Evolutionary conservation across 2,888 invertebrate species (phyloP), one percentile per base, ranked within the genome.

Genomic region (Meiosimyza platycephala): DNA sequence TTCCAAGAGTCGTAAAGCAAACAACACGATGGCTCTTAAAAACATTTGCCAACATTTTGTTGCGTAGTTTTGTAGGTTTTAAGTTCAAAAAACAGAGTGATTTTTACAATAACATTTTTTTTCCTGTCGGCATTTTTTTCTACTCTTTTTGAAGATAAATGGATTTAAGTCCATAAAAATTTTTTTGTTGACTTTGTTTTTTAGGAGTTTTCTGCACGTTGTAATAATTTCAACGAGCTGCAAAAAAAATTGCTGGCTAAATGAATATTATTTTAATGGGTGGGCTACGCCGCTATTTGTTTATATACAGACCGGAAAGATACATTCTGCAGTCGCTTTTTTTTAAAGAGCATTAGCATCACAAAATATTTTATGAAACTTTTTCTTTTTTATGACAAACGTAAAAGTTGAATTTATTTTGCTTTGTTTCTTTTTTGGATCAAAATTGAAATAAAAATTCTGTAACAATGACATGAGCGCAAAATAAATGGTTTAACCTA

Each of bases 211-310:
- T 54, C 66, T 13, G 40, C 55, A 48, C 54, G 33, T 66, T 52
- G 54, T 55, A 18, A 40, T 66, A 40, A 66, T 40, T 66, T 54
- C 33, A 66, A 54, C 5, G 65, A 54, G 54, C 40, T 66, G 33
- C 51, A 65, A 9, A 51, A 52, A 63, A 63, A 62, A n/a, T n/a
- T 33, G n/a, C 28, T 54, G 28, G 52, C 40, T 33, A 66, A 40
- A 57, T 55, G 47, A 67, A 57, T 57, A 55, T 55, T 6, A 67
- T 57, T 67, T 55, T 67, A 67, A 67, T 67, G 57, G 67, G 47
- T 40, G 40, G 40, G 9, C 40, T 9, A 40, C 40, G 40, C 3
- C 40, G 9, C 40, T 40, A 40, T 9, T 6, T 9, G 40, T 40
- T 1, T 40, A 9, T 5, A 40, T 40, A 40, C 1, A 40, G 9